Evolutionary conservation across 2,797 vertebrate species (phyloP).

Genomic region (Channallabes apus): DNA sequence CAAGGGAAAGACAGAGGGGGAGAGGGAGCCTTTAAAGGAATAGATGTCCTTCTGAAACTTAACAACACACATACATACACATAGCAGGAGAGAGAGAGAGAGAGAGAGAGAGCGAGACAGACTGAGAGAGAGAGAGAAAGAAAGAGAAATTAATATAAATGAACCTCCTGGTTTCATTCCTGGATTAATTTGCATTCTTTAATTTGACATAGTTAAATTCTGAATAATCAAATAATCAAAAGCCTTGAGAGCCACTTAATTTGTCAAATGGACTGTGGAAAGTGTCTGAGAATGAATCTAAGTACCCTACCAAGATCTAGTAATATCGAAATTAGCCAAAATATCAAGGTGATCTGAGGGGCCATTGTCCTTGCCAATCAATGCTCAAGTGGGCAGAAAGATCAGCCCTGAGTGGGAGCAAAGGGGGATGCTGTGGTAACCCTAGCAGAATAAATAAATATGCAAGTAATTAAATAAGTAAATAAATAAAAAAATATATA

Average conservation of each 20-base stretch:
- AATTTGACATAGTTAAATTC: slow-evolving; percentile 24
- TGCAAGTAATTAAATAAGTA: slow-evolving; percentile 66
- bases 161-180: slow-evolving; percentile 31
- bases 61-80: slow-evolving; percentile 29
- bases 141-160: slow-evolving; percentile 9
- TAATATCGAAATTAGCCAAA: slow-evolving; percentile 55
- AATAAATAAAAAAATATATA: slow-evolving; percentile 63
- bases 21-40: slow-evolving; percentile 11
- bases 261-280: slow-evolving; percentile 30
- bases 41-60: slow-evolving; percentile 29
- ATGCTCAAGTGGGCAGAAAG: slow-evolving; percentile 63
- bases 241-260: slow-evolving; percentile 32
- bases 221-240: slow-evolving; percentile 29
- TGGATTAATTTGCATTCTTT: slow-evolving; percentile 27
- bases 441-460: slow-evolving; percentile 70
- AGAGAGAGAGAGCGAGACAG: not conserved
- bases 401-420: slow-evolving; percentile 80
- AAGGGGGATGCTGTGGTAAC: slow-evolving; percentile 78
- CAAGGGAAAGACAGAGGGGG: slow-evolving; percentile 11
- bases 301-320: not conserved
- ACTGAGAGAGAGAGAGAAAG: not conserved
- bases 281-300: slow-evolving; percentile 15
- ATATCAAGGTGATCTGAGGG: slow-evolving; percentile 27
- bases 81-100: not conserved
- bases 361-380: slow-evolving; percentile 64